Conservation (phyloP, 2,113 vertebrate species). For the Oreochromis niloticus region DNA sequence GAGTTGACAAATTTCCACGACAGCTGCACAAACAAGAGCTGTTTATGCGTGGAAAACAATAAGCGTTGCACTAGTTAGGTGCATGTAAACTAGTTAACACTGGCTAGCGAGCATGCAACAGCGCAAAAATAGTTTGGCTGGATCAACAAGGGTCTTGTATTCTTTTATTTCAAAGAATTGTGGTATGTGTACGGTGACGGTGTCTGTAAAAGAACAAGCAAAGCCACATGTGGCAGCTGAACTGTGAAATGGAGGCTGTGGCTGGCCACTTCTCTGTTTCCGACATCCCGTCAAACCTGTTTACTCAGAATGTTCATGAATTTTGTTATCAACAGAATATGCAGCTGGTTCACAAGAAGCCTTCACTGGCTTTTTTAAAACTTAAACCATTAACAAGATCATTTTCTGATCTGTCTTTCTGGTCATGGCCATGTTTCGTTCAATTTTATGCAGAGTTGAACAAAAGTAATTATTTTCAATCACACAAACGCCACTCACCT, state of each 20-base stretch:
- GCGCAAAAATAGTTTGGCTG: accelerated
- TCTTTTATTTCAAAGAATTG: not conserved
- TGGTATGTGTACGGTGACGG: not conserved
- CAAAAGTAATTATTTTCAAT: not conserved
- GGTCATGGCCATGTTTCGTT: not conserved
- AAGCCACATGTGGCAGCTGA: not conserved
- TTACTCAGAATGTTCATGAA: not conserved
- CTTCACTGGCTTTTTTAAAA: accelerated
- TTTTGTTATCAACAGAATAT: not conserved
- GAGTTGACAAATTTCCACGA: not conserved
- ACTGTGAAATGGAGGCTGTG: not conserved
- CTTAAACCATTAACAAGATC: not conserved
- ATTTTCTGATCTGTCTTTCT: not conserved
- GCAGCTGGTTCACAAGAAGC: not conserved
- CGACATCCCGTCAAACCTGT: not conserved
- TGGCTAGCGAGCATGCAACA: not conserved
- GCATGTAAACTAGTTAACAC: accelerated
- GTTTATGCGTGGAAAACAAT: accelerated
- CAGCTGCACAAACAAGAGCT: not conserved
- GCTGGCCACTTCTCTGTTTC: not conserved
- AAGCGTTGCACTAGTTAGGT: not conserved
- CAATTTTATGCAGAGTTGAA: accelerated
- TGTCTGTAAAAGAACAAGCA: accelerated
- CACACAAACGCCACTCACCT: accelerated
- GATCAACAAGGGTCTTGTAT: not conserved